Conservation (phyloP, 2,113 vertebrate species). For the Cyprinus carpio region DNA sequence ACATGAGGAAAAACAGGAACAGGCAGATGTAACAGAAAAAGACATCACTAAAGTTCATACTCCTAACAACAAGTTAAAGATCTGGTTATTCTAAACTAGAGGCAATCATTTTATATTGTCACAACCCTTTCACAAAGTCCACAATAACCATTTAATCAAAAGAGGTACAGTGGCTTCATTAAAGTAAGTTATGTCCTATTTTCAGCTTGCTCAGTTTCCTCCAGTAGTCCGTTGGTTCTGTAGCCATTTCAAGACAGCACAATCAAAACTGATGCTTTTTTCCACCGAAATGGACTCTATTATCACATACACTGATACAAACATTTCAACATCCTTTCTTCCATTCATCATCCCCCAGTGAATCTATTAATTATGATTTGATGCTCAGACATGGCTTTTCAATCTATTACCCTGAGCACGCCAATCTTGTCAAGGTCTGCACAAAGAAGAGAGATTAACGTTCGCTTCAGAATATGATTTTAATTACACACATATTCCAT, state of each 20-base stretch:
- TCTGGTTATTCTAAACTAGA: neutral
- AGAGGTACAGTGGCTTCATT: neutral
- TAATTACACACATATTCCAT: constrained; percentile 62
- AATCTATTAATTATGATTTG: constrained; percentile 56
- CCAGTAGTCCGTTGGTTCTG: neutral
- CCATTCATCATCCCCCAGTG: constrained; percentile 2
- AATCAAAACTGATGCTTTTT: neutral
- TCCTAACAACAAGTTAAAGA: too few relatives aligned
- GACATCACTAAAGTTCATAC: too few relatives aligned
- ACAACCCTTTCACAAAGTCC: neutral
- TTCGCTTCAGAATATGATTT: constrained; percentile 52
- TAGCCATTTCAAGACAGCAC: neutral
- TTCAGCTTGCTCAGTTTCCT: neutral
- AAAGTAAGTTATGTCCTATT: neutral
- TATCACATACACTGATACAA: neutral
- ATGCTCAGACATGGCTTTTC: constrained; percentile 39
- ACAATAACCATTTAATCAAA: neutral
- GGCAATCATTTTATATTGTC: neutral
- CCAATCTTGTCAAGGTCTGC: constrained; percentile 6
- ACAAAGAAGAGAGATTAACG: constrained; percentile 33
- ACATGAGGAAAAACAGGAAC: too few relatives aligned
- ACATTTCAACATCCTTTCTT: neutral
- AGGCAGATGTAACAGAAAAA: too few relatives aligned
- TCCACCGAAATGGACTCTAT: neutral
- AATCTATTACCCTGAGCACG: constrained; percentile 14